A percentile compares a stretch with the other conserved stretches of the same genome.
Conservation (phyloP, 64 coral and sea anemone genomes). For the Trachythela sp. region DNA sequence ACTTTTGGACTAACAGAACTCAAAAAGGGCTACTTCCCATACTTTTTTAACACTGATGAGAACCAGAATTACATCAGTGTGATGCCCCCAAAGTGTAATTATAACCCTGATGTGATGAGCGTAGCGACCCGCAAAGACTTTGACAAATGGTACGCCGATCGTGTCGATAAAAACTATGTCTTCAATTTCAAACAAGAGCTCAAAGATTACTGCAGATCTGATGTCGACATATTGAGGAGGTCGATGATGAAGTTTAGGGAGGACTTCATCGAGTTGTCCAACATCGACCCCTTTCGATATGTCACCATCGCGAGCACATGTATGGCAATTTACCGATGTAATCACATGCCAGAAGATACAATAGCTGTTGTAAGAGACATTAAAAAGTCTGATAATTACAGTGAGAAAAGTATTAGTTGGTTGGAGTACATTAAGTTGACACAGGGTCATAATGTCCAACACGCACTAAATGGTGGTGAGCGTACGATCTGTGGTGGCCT, state of each 20-base stretch:
- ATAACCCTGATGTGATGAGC: slow-evolving; percentile 40
- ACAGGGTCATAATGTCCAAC: no score
- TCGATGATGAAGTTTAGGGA: neutral
- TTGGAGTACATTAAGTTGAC: no score
- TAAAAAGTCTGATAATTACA: no score
- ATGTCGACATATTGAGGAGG: slow-evolving; percentile 33
- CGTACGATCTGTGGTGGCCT: no score
- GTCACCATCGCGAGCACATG: slow-evolving; percentile 20
- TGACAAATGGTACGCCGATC: slow-evolving; percentile 4
- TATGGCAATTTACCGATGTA: neutral
- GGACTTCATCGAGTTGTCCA: neutral
- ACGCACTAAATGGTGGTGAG: no score
- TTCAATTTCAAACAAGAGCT: slow-evolving; percentile 46
- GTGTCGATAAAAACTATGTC: neutral
- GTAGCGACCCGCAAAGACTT: neutral
- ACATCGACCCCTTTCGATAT: neutral
- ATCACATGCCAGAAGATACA: no score
- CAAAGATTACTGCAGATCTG: slow-evolving; percentile 24
- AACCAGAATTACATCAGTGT: slow-evolving; percentile 37
- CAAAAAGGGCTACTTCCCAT: no score
- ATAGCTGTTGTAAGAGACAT: no score
- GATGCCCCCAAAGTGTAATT: slow-evolving; percentile 15
- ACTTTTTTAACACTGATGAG: slow-evolving; percentile 39
- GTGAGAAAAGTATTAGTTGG: no score
- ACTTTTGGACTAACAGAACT: slow-evolving; percentile 59